Evolutionary conservation across 2,888 invertebrate species (phyloP).

Genomic region (Melanotus villosus): DNA sequence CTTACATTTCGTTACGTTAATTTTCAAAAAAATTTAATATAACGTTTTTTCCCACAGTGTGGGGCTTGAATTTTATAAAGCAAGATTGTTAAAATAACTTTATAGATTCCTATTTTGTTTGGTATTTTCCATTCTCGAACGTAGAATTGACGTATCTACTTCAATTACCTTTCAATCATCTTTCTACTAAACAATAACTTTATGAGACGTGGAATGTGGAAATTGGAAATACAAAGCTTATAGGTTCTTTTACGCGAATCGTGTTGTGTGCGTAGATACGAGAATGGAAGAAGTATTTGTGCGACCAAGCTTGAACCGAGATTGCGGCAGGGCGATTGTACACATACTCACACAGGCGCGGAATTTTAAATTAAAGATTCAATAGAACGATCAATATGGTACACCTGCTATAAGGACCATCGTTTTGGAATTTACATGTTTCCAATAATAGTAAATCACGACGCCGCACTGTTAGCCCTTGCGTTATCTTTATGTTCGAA

Average conservation of each 20-base stretch:
- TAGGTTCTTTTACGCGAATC: slow-evolving; percentile 38
- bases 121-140: too few species aligned
- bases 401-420: slow-evolving; percentile 55
- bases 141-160: slow-evolving; percentile 30
- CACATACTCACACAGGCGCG: slow-evolving; percentile 44
- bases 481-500: slow-evolving; percentile 56
- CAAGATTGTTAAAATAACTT: too few species aligned
- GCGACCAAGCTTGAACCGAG: slow-evolving; percentile 45
- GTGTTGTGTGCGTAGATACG: slow-evolving; percentile 42
- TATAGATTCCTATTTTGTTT: too few species aligned
- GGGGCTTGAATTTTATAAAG: too few species aligned
- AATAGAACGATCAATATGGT: slow-evolving; percentile 49
- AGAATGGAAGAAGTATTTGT: slow-evolving; percentile 43
- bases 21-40: too few species aligned
- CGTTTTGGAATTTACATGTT: slow-evolving; percentile 57
- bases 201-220: slow-evolving; percentile 40
- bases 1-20: too few species aligned
- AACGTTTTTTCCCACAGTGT: too few species aligned
- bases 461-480: slow-evolving; percentile 53
- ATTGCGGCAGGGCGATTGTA: slow-evolving; percentile 60
- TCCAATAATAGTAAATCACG: slow-evolving; percentile 60
- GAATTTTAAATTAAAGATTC: slow-evolving; percentile 52
- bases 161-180: slow-evolving; percentile 40
- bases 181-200: slow-evolving; percentile 39
- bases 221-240: slow-evolving; percentile 40